Evolutionary conservation across 2,797 vertebrate genomes (phyloP).

Genomic region (Pangasius djambal): DNA sequence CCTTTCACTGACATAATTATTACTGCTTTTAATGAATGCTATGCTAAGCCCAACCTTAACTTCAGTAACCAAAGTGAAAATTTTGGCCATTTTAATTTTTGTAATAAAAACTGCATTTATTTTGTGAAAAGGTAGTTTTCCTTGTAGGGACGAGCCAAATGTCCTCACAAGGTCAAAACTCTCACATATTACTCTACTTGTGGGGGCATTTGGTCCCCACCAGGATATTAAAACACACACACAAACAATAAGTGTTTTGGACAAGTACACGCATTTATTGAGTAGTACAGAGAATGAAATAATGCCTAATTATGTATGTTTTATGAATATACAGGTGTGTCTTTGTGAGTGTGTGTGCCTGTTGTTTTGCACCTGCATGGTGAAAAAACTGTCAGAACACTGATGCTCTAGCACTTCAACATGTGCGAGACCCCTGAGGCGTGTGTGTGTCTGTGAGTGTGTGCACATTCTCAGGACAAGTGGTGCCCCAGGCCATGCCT

Average conservation of each 20-base stretch:
- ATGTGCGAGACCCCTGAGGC: conserved; percentile 20
- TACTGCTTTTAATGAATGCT: not conserved
- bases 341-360: conserved; percentile 12
- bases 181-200: not conserved
- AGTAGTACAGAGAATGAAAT: not conserved
- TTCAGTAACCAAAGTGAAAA: not conserved
- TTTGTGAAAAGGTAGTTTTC: not conserved
- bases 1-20: not conserved
- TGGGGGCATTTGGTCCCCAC: not conserved
- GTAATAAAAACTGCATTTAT: not conserved
- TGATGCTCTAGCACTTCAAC: not conserved
- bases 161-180: not conserved
- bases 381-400: conserved; percentile 32
- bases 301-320: not conserved
- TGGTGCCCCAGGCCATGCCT: conserved; percentile 32
- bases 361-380: conserved; percentile 30
- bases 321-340: not conserved
- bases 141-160: not conserved
- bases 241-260: not conserved
- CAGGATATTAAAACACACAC: not conserved
- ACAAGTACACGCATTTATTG: not conserved
- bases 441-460: conserved; percentile 1
- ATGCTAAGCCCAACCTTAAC: not conserved
- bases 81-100: not conserved
- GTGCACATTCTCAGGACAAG: conserved; percentile 26